Base-by-base conservation (phyloP, 1,140 invertebrate species). In the Metopolophium dirhodum region DNA sequence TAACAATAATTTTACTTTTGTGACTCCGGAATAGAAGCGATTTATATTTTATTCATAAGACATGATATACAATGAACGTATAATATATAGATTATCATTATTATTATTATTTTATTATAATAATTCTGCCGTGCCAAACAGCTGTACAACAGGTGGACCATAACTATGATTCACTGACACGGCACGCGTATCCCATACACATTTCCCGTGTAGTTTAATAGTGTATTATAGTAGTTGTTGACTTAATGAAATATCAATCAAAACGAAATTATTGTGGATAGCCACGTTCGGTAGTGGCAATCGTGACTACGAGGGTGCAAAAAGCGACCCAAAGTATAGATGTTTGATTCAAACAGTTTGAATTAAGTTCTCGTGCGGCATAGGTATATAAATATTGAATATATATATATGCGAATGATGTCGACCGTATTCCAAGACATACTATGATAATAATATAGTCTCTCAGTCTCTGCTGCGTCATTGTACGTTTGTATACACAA, bases 1-100 rank as follows among this genome's bases (percentile, higher is more conserved):
- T 14, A 68, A 77, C n/a, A n/a, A 18, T 77, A n/a, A n/a, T 77
- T 77, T 77, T 77, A n/a, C 4, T 77, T n/a, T n/a, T 8, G 26
- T 26, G 22, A 83, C 35, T 83, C 7, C 2, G 4, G 26, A 86
- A 47, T 26, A 45, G 41, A 23, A 86, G 11, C 22, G 26, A 45
- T 86, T 45, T 45, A 86, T 86, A 86, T 86, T 86, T 86, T 86
- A 86, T 83, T 83, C 77, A 83, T 83, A 83, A 83, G 35, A 83
- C 35, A 83, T 2, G 22, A 37, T 37, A 83, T 23, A 18, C n/a
- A 77, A 77, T 77, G 61, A n/a, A 77, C 61, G 61, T 18, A 77
- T 77, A 77, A 77, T 77, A 77, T 20, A n/a, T 77, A 77, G 61
- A 77, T 77, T 77, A 77, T 77, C 23, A 57, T 57, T 57, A 57